Base-by-base conservation (phyloP, 2,113 vertebrate species). In the Morone saxatilis region DNA sequence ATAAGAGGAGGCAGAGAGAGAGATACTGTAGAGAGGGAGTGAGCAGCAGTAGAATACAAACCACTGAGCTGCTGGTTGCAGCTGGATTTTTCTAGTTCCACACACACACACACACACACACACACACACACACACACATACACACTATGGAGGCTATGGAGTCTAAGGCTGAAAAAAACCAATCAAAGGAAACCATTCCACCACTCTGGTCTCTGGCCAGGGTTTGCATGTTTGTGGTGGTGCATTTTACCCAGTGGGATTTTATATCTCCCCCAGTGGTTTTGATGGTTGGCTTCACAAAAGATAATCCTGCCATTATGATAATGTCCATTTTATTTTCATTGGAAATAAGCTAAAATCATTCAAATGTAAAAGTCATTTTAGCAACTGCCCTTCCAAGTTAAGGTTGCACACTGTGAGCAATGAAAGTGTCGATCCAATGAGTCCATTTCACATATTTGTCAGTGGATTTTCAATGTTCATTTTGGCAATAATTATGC, bases 1-100 rank as follows among this genome's bases (percentile, higher is more conserved):
- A 13, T 13, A 47, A 13, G 12, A 13, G 22, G 11, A 8, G 31
- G 8, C 7, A 41, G 10, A 56, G 40, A 63, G 31, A 56, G 7
- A 63, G 17, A 63, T 4, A 63, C 13, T 17, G 31, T 53, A 62
- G 66, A 82, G 57, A 54, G 22, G 20, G 63, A 85, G 73, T 47
- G 67, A 75, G 68, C 38, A 70, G 72, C 78, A 86, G 78, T 38
- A 7, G 71, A 88, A 86, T 88, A 71, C 76, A 86, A 91, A 88
- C 81, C 80, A 88, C 80, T 74, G 68, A 80, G 85, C 81, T 87
- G 59, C 83, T 88, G 88, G 86, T 87, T 91, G 71, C 84, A 88
- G 86, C 91, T 91, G 89, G 91, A 90, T 92, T 81, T 79, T 89
- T 91, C 87, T 90, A 89, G 88, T 89, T 91, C 25, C 19, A 57